Conservation (phyloP, 2,888 invertebrate genomes). For the Agrotis clavis region DNA sequence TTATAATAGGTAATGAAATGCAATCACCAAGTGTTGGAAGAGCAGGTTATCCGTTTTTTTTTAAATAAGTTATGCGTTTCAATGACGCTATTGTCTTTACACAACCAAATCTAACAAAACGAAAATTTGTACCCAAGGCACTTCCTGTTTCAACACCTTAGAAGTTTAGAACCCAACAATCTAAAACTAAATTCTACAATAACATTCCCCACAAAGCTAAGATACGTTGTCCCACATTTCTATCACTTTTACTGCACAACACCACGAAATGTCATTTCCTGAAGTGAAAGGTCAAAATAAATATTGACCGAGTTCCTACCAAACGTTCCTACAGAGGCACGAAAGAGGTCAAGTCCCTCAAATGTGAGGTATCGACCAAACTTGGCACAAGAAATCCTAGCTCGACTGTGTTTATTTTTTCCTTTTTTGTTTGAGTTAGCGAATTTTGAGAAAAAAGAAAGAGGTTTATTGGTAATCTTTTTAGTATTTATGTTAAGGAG, state of each 20-base stretch:
- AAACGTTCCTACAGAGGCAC: constrained; percentile 27
- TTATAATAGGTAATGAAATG: no score
- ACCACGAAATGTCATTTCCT: constrained; percentile 42
- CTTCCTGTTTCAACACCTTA: no score
- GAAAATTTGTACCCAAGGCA: no score
- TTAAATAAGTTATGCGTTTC: no score
- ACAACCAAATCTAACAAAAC: no score
- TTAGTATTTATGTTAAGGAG: background rate
- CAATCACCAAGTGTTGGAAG: no score
- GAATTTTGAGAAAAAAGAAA: background rate
- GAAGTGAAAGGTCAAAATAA: constrained; percentile 44
- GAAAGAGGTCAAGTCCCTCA: constrained; percentile 55
- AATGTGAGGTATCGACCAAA: constrained; percentile 49
- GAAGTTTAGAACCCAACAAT: no score
- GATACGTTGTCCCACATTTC: constrained; percentile 18
- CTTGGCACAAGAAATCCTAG: constrained; percentile 42
- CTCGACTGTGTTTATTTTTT: background rate
- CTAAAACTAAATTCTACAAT: no score
- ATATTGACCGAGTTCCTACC: constrained; percentile 50
- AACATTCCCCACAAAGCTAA: no score
- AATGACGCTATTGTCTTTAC: no score
- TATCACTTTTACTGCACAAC: constrained; percentile 31
- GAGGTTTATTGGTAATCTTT: background rate
- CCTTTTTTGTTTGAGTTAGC: background rate
- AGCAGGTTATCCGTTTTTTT: no score